Percentiles rank a stretch among this genome's conserved stretches.
phyloP scores from a whole-genome alignment of 2,888 invertebrate genomes.

The Omphaloscelis lunosa region DNA sequence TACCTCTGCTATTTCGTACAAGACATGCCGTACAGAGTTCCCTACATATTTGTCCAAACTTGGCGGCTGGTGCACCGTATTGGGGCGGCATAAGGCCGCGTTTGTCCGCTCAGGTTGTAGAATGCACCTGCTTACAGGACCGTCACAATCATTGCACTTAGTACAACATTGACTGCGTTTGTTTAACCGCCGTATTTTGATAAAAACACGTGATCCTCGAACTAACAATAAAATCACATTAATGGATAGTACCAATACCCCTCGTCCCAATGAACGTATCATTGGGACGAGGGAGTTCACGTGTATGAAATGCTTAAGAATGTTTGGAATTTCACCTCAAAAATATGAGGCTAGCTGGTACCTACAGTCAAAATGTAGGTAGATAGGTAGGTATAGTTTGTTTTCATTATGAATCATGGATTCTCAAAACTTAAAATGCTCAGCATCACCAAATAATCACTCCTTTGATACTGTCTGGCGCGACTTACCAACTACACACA shows the following conservation, averaged over 20 bases:
- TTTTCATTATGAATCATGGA: not conserved
- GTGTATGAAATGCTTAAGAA: not conserved
- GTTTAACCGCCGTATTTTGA: constrained; percentile 75
- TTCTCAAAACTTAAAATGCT: not conserved
- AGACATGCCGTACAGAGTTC: constrained; percentile 87
- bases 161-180: constrained; percentile 74
- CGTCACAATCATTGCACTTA: constrained; percentile 77
- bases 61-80: constrained; percentile 78
- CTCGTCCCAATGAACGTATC: too few species aligned
- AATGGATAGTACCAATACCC: not conserved
- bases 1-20: constrained; percentile 85
- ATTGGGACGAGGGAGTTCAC: not conserved
- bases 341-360: not conserved
- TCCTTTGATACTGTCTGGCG: constrained; percentile 5
- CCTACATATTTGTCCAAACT: constrained; percentile 83
- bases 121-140: constrained; percentile 83
- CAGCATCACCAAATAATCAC: not conserved
- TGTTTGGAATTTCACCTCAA: constrained; percentile 16
- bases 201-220: constrained; percentile 67
- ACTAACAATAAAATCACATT: constrained; percentile 18
- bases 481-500: not conserved
- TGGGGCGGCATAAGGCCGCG: constrained; percentile 73
- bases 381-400: not conserved
- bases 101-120: constrained; percentile 67
- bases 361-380: not conserved